These are phyloP conservation scores for Coboldia fuscipes DNA, from an alignment of 1,140 invertebrate genomes.

Conservation along the genomic window DNA sequence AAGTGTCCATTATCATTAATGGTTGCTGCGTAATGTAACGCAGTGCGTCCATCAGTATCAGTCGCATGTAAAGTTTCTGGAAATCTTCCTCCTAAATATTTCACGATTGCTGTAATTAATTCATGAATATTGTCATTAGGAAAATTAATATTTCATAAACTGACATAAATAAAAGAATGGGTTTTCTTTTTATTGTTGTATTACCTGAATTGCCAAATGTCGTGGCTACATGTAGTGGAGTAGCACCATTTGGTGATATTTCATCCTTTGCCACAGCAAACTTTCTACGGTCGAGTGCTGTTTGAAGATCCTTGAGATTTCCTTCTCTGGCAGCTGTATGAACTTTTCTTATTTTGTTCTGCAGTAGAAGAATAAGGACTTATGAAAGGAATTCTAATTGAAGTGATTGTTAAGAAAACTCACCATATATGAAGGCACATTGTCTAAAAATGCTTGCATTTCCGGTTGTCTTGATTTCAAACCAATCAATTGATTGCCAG, in stretches of 20 bases:
- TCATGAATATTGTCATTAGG: too few relatives aligned
- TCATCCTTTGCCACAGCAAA: slow-evolving; percentile 69
- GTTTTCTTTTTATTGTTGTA: slow-evolving; percentile 2
- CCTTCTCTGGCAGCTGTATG: slow-evolving; percentile 72
- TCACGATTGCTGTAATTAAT: slow-evolving; percentile 22
- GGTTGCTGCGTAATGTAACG: slow-evolving; percentile 78
- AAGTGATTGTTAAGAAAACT: slow-evolving; percentile 7
- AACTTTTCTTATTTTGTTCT: slow-evolving; percentile 76
- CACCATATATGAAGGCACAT: slow-evolving; percentile 80
- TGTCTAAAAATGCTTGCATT: slow-evolving; percentile 72
- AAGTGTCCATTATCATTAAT: slow-evolving; percentile 72
- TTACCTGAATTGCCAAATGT: slow-evolving; percentile 51
- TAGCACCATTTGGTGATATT: slow-evolving; percentile 62
- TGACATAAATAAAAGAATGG: background rate
- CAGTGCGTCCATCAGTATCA: slow-evolving; percentile 62
- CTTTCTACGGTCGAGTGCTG: slow-evolving; percentile 71
- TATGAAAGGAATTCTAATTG: background rate
- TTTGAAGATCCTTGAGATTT: slow-evolving; percentile 61
- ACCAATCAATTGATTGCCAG: slow-evolving; percentile 55
- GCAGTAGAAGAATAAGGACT: slow-evolving; percentile 7
- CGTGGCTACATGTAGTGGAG: slow-evolving; percentile 79
- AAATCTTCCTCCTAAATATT: slow-evolving; percentile 50
- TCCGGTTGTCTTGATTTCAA: slow-evolving; percentile 52
- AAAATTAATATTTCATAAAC: too few relatives aligned
- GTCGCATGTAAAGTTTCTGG: slow-evolving; percentile 57